These are phyloP conservation scores for Sphenopsis melanotis DNA, from an alignment of 2,797 vertebrate species.

Conservation along the genomic window DNA sequence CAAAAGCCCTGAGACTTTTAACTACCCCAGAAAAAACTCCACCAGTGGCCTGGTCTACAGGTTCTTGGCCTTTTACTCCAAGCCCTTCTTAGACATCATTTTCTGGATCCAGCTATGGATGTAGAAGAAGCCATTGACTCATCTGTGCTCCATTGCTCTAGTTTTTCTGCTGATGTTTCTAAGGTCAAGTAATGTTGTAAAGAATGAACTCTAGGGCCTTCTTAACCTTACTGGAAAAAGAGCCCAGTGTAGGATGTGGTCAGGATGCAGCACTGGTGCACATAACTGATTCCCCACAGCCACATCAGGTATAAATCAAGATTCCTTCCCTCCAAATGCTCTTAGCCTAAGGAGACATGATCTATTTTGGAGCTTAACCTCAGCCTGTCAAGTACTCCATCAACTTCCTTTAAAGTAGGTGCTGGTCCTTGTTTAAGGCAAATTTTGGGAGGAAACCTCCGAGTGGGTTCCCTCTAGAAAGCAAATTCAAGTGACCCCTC, in stretches of 20 bases:
- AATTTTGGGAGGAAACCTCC: background rate
- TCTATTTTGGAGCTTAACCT: background rate
- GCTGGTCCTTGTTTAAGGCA: background rate
- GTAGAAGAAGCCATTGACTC: background rate
- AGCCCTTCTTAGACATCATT: rapidly evolving
- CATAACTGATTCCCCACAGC: background rate
- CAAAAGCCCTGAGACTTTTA: background rate
- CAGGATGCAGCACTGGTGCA: background rate
- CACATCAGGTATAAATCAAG: background rate
- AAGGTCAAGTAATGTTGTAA: background rate
- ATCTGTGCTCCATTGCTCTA: background rate
- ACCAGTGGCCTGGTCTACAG: background rate
- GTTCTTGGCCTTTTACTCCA: background rate
- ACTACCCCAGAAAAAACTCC: background rate
- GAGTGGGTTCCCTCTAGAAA: background rate
- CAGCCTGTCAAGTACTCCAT: background rate
- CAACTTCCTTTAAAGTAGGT: background rate
- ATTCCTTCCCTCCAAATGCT: background rate
- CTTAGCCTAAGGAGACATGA: background rate
- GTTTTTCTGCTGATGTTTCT: background rate
- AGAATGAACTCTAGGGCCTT: background rate
- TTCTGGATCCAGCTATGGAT: background rate
- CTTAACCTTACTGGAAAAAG: background rate
- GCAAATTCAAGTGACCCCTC: background rate
- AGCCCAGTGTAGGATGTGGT: background rate